A percentile compares a stretch with the other conserved stretches of the same genome.
phyloP scores from a whole-genome alignment of 2,888 invertebrate species.

The Tanypteryx hageni region DNA sequence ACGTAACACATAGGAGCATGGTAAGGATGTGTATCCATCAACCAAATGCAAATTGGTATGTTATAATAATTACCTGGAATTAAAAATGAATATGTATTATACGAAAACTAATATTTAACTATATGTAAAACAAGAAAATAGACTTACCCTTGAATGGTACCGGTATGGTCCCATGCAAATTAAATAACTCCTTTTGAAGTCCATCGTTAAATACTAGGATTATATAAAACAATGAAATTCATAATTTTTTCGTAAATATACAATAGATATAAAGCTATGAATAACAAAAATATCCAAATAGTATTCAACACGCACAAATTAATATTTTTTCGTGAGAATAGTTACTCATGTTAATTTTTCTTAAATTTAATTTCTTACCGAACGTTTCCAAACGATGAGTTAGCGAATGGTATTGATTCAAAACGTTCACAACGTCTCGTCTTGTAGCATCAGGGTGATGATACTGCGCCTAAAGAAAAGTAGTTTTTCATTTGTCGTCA shows the following conservation, averaged over 20 bases:
- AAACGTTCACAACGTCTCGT: slow-evolving; percentile 82
- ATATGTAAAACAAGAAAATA: background rate
- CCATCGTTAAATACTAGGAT: slow-evolving; percentile 92
- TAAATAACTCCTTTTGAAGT: slow-evolving; percentile 85
- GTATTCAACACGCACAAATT: slow-evolving; percentile 41
- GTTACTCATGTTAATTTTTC: background rate
- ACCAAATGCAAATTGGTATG: slow-evolving; percentile 97
- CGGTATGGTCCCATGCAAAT: slow-evolving; percentile 94
- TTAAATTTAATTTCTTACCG: slow-evolving; percentile 77
- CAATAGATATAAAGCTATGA: slow-evolving; percentile 65
- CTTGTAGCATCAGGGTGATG: slow-evolving; percentile 82
- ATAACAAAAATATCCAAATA: slow-evolving; percentile 60
- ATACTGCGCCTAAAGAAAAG: slow-evolving; percentile 79
- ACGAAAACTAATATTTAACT: background rate
- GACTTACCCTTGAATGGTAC: slow-evolving; percentile 88
- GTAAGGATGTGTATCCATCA: slow-evolving; percentile 97
- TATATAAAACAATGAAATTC: slow-evolving; percentile 67
- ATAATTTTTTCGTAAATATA: slow-evolving; percentile 54
- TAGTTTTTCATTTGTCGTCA: background rate
- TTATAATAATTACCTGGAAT: slow-evolving; percentile 87
- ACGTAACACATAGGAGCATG: slow-evolving; percentile 97
- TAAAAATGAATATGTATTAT: slow-evolving; percentile 62
- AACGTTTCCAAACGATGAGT: slow-evolving; percentile 82
- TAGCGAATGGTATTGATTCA: slow-evolving; percentile 82
- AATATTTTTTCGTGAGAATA: slow-evolving; percentile 28